phyloP scores from a whole-genome alignment of 2,797 vertebrate species.

The Acanthopagrus latus region DNA sequence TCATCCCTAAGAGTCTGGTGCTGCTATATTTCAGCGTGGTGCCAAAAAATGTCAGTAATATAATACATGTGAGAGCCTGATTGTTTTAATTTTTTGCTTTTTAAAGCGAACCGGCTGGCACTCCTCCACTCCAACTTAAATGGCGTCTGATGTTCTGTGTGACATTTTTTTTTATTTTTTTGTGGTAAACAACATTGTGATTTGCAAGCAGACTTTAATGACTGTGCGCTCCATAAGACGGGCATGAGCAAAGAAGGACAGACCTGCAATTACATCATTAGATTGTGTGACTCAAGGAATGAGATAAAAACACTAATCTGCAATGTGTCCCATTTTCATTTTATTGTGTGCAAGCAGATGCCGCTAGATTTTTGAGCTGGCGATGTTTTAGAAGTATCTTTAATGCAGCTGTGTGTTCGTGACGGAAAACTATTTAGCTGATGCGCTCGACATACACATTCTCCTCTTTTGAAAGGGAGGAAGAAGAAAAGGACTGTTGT shows the following conservation, averaged over 20 bases:
- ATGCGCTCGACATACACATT: not conserved
- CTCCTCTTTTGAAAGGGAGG: not conserved
- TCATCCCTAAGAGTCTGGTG: constrained; percentile 55
- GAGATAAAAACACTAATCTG: constrained; percentile 26
- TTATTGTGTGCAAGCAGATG: constrained; percentile 39
- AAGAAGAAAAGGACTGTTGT: not conserved
- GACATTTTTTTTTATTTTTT: constrained; percentile 52
- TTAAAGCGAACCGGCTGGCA: constrained; percentile 42
- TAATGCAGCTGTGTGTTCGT: not conserved
- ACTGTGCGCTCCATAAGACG: constrained; percentile 40
- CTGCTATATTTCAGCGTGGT: constrained; percentile 53
- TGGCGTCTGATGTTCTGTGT: constrained; percentile 27
- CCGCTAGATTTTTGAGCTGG: not conserved
- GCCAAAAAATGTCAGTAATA: constrained; percentile 48
- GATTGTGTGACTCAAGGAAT: constrained; percentile 29
- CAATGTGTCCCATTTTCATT: constrained; percentile 23
- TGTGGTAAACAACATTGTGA: constrained; percentile 54
- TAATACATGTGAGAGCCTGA: constrained; percentile 50
- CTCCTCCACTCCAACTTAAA: constrained; percentile 48
- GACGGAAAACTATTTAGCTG: not conserved
- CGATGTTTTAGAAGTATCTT: not conserved
- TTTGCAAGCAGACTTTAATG: constrained; percentile 57
- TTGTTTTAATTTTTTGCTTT: constrained; percentile 27
- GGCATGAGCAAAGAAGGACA: constrained; percentile 41
- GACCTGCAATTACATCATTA: constrained; percentile 49